Base-by-base conservation (phyloP, 2,113 vertebrate genomes). In the Cyrtonyx montezumae region DNA sequence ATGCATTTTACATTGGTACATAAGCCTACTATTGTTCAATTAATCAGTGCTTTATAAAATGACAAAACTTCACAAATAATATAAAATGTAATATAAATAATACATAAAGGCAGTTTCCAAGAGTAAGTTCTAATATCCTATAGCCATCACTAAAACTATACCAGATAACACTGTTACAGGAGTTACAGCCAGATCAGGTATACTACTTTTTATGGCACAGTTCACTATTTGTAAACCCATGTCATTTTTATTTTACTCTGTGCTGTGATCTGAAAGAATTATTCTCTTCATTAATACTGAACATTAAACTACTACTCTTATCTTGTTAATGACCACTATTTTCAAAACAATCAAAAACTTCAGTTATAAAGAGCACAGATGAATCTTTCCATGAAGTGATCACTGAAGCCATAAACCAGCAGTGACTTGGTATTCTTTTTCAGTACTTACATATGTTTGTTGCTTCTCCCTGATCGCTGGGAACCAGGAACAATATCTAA, bases 401-500 rank as follows among this genome's bases (percentile, higher is more conserved):
- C 17, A 25, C 34, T 43, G 16, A 15, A 15, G 6, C 36, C 34
- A 28, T 34, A 37, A 37, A 48, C 36, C 56, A 79, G 22, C 28
- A 80, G 19, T 40, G 63, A 80, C 36, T 23, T 91, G 21, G 45
- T 45, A 16, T 42, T 45, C 37, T 78, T 91, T 91, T 40, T 63
- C 49, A 88, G 28, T 94, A 97, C 99, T 98, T 98, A 99, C 99
- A 66, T 55, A 91, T 88, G 67, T 80, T 91, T 96, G 56, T 43
- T 93, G 87, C 55, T 90, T 95, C 61, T 97, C 26, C 13, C 67
- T 58, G 12, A 73, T 82, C 97, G 97, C 94, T 98, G 98, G 42
- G 97, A 98, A 94, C 98, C 98, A 68, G 98, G 97, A 84, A 98
- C 95, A 94, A 97, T 66, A 85, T 97, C 96, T 45, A 95, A 93